phyloP scores from a whole-genome alignment of 2,797 vertebrate genomes.

The Todus mexicanus region DNA sequence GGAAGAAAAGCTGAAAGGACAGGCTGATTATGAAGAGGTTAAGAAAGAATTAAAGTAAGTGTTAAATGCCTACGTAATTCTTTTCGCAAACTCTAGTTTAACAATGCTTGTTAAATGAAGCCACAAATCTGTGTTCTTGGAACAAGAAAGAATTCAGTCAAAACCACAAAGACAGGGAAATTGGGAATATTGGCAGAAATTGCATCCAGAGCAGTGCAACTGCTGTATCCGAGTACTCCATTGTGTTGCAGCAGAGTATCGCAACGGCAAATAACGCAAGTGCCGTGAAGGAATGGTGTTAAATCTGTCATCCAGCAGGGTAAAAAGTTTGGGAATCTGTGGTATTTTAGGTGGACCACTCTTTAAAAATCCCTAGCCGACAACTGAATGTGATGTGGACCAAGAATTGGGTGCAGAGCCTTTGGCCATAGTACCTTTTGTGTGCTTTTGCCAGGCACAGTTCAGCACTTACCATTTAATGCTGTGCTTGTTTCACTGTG shows the following conservation, averaged over 20 bases:
- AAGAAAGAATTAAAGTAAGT: constrained; percentile 98
- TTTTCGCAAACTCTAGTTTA: not conserved
- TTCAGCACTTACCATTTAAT: not conserved
- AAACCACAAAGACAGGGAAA: constrained; percentile 7
- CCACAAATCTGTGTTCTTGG: constrained; percentile 38
- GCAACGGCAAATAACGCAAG: not conserved
- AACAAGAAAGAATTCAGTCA: constrained; percentile 34
- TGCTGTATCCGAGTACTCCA: not conserved
- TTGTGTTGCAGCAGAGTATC: not conserved
- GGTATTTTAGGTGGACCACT: not conserved
- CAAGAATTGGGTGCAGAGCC: not conserved
- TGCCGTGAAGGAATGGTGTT: not conserved
- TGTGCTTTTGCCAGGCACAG: not conserved
- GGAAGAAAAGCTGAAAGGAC: constrained; percentile 95
- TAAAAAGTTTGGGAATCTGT: not conserved
- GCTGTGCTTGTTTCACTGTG: not conserved
- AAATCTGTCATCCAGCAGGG: not conserved
- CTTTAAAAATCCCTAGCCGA: not conserved
- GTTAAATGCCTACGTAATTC: constrained; percentile 15
- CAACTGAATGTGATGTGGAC: not conserved
- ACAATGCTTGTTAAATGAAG: not conserved
- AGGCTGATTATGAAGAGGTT: constrained; percentile 97
- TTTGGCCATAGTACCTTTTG: not conserved
- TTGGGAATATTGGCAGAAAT: constrained; percentile 5
- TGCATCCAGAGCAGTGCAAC: not conserved